Conservation (phyloP, 2,888 invertebrate species). For the Drosophila mimica region DNA sequence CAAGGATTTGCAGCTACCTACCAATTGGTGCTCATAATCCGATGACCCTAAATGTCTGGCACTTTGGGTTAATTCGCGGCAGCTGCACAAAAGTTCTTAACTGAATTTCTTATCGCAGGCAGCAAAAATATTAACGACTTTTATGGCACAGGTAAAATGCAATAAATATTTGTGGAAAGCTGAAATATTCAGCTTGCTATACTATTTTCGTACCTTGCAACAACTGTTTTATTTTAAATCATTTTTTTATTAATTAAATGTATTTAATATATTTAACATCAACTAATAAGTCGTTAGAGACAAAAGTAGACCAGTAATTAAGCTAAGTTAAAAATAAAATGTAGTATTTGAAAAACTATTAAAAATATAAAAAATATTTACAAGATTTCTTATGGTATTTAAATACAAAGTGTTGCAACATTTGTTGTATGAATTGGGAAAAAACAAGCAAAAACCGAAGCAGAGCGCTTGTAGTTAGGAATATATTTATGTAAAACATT, state of each 20-base stretch:
- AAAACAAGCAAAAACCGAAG: not conserved
- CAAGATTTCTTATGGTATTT: not conserved
- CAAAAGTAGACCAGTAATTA: not conserved
- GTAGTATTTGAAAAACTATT: not conserved
- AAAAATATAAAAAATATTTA: not conserved
- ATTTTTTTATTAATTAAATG: not conserved
- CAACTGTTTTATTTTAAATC: not conserved
- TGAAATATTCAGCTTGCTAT: too few relatives aligned
- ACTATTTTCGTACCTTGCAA: not conserved
- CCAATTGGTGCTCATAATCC: slow-evolving; percentile 41
- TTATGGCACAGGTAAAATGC: slow-evolving; percentile 29
- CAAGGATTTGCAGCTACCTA: slow-evolving; percentile 45
- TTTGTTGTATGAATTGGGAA: not conserved
- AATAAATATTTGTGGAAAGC: not conserved
- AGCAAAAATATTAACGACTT: slow-evolving; percentile 3
- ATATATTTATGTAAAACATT: not conserved
- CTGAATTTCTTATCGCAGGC: slow-evolving; percentile 27
- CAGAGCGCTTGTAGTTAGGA: too few relatives aligned
- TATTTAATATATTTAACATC: not conserved
- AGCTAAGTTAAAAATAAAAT: not conserved
- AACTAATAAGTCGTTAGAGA: too few relatives aligned
- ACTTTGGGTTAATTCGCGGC: slow-evolving; percentile 33
- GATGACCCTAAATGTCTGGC: slow-evolving; percentile 12
- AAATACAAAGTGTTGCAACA: not conserved
- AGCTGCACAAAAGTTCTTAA: slow-evolving; percentile 31